Evolutionary conservation across 2,113 vertebrate genomes (phyloP), one percentile per base, ranked within the genome.

Genomic region (Ondatra zibethicus): DNA sequence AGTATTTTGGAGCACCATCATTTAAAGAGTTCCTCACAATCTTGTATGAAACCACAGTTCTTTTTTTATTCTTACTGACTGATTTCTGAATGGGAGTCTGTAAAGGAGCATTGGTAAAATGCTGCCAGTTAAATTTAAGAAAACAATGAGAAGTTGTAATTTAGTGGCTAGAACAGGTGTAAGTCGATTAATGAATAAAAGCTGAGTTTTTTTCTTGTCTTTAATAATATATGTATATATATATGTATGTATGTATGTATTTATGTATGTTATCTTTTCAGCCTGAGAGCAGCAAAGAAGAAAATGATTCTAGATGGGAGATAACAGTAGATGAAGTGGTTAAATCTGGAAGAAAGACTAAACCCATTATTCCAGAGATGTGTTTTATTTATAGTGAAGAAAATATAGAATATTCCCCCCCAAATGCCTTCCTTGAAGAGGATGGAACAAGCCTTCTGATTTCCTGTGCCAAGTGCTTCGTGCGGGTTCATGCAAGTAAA

Each of bases 401-500:
- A 96, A 99, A 98, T 93, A 98, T 98, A 12, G 98, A 99, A 94
- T 99, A 99, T 96, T 99, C 98, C 93, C 99, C 99, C 52, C 99
- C 99, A 61, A 99, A 99, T 97, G 99, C 99, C 77, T 99, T 99
- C 73, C 98, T 99, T 82, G 99, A 99, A 98, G 99, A 99, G 91
- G 99, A 99, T 96, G 99, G 99, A 97, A 99, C 99, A 97, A 99
- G 99, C 96, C 98, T 99, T 90, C 99, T 99, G 36, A 99, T 99
- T 94, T 98, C 98, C 94, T 99, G 99, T 98, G 98, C 98, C 86
- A 98, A 98, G 91, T 99, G 99, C 98, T 99, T 98, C 45, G 85
- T 99, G 72, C 99, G 97, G 95, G 99, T 99, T 98, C 99, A 99
- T 97, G 99, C 99, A 98, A 99, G 99, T 99, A 99, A 97, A 99